Conservation (phyloP, 2,888 invertebrate species). For the Sycophila texana region DNA sequence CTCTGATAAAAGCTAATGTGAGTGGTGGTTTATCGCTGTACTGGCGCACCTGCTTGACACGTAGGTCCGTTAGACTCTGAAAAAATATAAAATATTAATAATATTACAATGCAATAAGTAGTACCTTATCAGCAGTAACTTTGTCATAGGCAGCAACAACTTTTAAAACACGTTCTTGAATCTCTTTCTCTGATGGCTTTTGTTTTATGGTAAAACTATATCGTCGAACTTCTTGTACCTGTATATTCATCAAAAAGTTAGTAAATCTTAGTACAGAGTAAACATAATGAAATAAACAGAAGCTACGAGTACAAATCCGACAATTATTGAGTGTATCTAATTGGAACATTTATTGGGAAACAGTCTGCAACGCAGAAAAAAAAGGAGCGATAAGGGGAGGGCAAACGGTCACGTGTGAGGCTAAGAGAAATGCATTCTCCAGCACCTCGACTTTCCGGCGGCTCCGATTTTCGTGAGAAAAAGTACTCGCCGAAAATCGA, state of each 20-base stretch:
- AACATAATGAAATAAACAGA: background rate
- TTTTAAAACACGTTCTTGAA: constrained; percentile 89
- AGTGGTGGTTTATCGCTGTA: constrained; percentile 88
- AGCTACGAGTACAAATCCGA: background rate
- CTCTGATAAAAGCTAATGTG: constrained; percentile 88
- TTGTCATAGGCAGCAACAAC: constrained; percentile 93
- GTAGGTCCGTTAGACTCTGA: constrained; percentile 82
- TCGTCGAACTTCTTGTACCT: constrained; percentile 50
- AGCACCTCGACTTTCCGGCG: background rate
- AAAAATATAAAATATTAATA: constrained; percentile 73
- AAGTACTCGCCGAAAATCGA: no score
- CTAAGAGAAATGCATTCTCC: background rate
- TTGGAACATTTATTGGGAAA: no score
- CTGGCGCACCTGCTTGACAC: constrained; percentile 79
- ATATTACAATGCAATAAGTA: constrained; percentile 66
- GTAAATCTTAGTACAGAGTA: no score
- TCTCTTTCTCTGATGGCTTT: constrained; percentile 81
- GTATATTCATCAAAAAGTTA: constrained; percentile 40
- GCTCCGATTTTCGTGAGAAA: no score
- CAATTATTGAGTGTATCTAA: no score
- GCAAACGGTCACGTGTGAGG: constrained; percentile 4
- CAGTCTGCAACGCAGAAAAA: background rate
- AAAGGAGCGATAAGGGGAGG: constrained; percentile 3
- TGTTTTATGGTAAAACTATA: constrained; percentile 72
- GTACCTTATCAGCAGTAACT: constrained; percentile 89